A percentile compares a stretch with the other conserved stretches of the same genome.
phyloP scores from a whole-genome alignment of 2,888 invertebrate genomes.

The Diaprepes abbreviatus region DNA sequence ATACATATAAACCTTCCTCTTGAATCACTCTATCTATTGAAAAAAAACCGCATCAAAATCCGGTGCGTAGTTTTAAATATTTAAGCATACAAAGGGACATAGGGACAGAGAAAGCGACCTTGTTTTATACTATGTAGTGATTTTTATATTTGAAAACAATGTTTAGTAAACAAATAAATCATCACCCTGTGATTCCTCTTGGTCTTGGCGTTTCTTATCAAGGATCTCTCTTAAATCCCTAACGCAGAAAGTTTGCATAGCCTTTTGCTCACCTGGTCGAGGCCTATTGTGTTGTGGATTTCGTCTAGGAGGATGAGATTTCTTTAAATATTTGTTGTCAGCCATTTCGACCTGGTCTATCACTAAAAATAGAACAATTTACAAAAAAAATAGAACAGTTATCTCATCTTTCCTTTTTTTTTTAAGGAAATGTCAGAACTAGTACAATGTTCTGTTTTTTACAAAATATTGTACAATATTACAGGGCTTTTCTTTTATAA shows the following conservation, averaged over 20 bases:
- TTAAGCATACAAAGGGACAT: too few species aligned
- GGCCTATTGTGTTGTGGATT: conserved; percentile 24
- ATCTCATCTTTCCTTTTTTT: conserved; percentile 20
- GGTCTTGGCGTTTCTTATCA: conserved; percentile 53
- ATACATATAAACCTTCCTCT: too few species aligned
- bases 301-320: conserved; percentile 11
- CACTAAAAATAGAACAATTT: conserved; percentile 24
- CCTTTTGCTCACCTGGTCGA: conserved; percentile 51
- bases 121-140: too few species aligned
- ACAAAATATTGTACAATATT: neutral
- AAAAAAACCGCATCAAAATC: too few species aligned
- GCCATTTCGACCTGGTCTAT: conserved; percentile 27
- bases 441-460: too few species aligned
- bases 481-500: neutral
- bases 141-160: too few species aligned
- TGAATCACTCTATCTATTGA: too few species aligned
- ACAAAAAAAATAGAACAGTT: conserved; percentile 23
- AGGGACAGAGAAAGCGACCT: too few species aligned
- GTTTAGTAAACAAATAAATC: too few species aligned
- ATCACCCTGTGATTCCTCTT: conserved; percentile 26
- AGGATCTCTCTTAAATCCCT: conserved; percentile 56
- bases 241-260: conserved; percentile 54
- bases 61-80: too few species aligned
- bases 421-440: neutral
- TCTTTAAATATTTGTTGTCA: conserved; percentile 34